Percentiles rank a stretch among this genome's conserved stretches.
phyloP scores from a whole-genome alignment of 2,797 vertebrate species.

The Anas flavirostris region DNA sequence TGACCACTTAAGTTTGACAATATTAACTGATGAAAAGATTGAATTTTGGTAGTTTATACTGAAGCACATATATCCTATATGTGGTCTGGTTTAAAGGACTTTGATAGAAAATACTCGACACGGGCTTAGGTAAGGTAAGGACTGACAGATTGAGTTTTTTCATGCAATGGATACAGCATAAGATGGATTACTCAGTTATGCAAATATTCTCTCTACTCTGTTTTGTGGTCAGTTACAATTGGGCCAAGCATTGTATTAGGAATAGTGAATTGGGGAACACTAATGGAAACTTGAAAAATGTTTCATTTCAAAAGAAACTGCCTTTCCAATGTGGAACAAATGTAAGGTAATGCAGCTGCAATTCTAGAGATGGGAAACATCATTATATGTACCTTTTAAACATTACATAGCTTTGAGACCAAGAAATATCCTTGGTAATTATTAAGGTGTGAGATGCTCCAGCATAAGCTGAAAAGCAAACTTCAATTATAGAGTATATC shows the following conservation, averaged over 20 bases:
- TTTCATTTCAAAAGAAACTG: neutral
- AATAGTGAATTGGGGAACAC: neutral
- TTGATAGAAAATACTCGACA: neutral
- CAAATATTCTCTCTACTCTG: neutral
- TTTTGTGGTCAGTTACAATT: neutral
- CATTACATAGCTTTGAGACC: neutral
- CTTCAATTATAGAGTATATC: neutral
- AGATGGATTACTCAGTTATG: neutral
- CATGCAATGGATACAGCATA: neutral
- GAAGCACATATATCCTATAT: neutral
- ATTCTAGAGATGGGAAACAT: neutral
- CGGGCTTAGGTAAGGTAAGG: neutral
- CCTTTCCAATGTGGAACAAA: neutral
- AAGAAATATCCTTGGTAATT: neutral
- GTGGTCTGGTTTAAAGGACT: neutral
- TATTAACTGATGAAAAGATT: neutral
- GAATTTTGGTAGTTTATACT: neutral
- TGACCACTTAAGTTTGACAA: neutral
- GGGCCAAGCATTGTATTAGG: neutral
- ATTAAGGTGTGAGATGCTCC: neutral
- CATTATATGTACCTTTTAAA: neutral
- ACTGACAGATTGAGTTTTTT: neutral
- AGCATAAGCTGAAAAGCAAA: neutral
- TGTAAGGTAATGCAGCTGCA: neutral
- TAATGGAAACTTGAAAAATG: neutral